phyloP scores from a whole-genome alignment of 2,888 invertebrate species.

The Trissolcus japonicus region DNA sequence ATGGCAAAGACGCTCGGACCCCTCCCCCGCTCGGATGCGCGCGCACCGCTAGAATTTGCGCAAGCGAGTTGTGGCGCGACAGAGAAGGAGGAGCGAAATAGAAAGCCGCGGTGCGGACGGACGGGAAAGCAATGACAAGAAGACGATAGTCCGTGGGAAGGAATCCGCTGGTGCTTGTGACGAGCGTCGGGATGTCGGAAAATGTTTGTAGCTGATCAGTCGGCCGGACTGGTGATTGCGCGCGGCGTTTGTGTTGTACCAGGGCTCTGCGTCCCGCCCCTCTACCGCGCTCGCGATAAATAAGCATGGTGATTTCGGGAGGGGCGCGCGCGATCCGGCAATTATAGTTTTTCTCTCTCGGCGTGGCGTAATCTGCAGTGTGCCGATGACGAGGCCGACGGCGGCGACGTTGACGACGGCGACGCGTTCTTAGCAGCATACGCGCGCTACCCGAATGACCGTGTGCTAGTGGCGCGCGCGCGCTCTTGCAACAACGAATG shows the following conservation, averaged over 20 bases:
- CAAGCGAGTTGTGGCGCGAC: no score
- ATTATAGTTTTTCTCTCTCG: conserved; percentile 17
- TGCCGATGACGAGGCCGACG: conserved; percentile 14
- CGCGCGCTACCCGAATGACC: conserved; percentile 30
- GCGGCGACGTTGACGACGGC: conserved; percentile 17
- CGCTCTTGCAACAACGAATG: conserved; percentile 51
- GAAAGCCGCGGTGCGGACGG: no score
- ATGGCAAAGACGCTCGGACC: no score
- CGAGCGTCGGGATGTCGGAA: neutral
- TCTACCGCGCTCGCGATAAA: conserved; percentile 4
- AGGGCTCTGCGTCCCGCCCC: neutral
- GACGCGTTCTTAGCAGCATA: conserved; percentile 13
- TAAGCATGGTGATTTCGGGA: conserved; percentile 21
- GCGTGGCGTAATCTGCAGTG: conserved; percentile 14
- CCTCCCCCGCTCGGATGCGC: no score
- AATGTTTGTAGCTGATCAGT: neutral
- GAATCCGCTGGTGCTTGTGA: conserved; percentile 5
- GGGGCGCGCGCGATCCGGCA: conserved; percentile 34
- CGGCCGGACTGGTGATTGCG: neutral
- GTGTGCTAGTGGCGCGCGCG: conserved; percentile 57
- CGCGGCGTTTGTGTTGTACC: neutral
- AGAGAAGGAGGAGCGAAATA: no score
- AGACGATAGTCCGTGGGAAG: neutral
- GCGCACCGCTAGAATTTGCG: no score
- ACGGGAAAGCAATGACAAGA: neutral